Base-by-base conservation (phyloP, 2,113 vertebrate species). In the Eclectus roratus region DNA sequence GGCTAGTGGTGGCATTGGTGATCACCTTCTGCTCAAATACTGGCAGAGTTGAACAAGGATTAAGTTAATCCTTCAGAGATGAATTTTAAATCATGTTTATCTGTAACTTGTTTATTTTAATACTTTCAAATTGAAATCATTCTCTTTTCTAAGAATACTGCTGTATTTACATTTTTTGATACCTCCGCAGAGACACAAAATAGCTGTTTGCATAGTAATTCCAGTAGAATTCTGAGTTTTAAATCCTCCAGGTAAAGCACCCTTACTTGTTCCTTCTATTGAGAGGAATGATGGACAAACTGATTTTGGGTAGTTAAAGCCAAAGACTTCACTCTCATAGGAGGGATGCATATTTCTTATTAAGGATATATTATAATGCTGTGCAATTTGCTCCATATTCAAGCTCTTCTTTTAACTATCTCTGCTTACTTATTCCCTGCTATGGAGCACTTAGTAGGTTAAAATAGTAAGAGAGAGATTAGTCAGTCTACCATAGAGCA, bases 71-170 rank as follows among this genome's bases (percentile, higher is more conserved):
- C 43, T 81, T 96, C 52, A 85, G 78, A 91, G 65, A 53, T 86
- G 0, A 91, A 79, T 89, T 89, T 94, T 89, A 70, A 91, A 69
- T 69, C 28, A 33, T 55, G 13, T 91, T 92, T 96, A 88, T 91
- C 79, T 93, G 71, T 91, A 94, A 87, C 46, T 88, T 93, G 77
- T 86, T 94, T 92, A 87, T 96, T 96, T 95, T 82, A 94, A 64
- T 94, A 85, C 39, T 94, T 95, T 37, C 60, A 94, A 92, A 81
- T 94, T 84, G 55, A 83, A 93, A 81, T 76, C 0, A 5, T 92
- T 80, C 53, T 94, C 60, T 94, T 96, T 93, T 94, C 49, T 93
- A 96, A 87, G 88, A 91, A 76, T 88, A 89, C 52, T 91, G 43
- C 80, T 94, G 68, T 93, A 88, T 90, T 92, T 95, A 80, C 83